Evolutionary conservation across 2,113 vertebrate genomes (phyloP), one percentile per base, ranked within the genome.

Genomic region (Leptosomus discolor): DNA sequence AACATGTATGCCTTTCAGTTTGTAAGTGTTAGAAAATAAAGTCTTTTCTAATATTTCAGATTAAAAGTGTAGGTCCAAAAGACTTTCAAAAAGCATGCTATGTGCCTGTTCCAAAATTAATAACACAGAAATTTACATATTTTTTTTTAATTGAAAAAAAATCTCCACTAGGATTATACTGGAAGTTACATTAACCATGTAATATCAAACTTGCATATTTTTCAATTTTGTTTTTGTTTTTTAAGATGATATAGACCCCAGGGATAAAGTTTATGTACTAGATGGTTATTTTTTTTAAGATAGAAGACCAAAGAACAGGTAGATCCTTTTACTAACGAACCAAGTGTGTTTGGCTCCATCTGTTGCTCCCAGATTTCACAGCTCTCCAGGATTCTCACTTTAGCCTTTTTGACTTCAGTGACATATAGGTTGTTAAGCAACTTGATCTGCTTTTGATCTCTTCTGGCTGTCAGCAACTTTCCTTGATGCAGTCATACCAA

Each of bases 391-490:
- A 96, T 85, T 74, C 85, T 91, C 50, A 89, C 61, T 88, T 95
- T 12, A 94, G 73, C 43, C 74, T 91, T 97, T 97, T 95, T 97
- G 34, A 92, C 92, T 94, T 95, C 76, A 84, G 65, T 92, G 95
- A 88, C 95, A 92, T 93, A 89, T 43, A 94, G 88, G 96, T 97
- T 96, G 89, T 96, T 96, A 94, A 97, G 98, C 97, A 98, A 97
- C 90, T 96, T 93, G 97, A 97, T 98, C 97, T 94, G 96, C 97
- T 97, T 97, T 98, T 98, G 97, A 98, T 98, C 97, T 97, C 88
- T 90, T 63, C 76, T 91, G 92, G 87, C 91, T 97, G 96, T 98
- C 97, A 97, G 86, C 95, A 97, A 15, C 4, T 34, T 93, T 97
- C 87, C 95, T 91, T 95, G 94, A 95, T 95, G 91, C 61, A 96